phyloP scores from a whole-genome alignment of 1,140 invertebrate genomes.

The Mesaphorura yosii region DNA sequence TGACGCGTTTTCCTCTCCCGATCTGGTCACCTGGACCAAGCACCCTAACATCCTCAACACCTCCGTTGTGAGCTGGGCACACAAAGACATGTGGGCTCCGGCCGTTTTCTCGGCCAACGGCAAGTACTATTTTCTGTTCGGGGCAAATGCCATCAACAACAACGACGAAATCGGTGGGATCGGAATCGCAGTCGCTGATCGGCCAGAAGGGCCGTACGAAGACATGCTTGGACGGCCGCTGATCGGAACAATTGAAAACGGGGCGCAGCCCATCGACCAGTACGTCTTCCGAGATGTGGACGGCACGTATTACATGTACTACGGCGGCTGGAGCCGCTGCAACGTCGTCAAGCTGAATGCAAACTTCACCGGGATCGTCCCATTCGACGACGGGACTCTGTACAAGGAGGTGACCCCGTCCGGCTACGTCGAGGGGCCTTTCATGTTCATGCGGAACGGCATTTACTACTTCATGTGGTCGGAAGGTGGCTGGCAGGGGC shows the following conservation, averaged over 20 bases:
- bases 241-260: slow-evolving; percentile 7
- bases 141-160: slow-evolving; percentile 6
- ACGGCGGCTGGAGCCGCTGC: slow-evolving; percentile 11
- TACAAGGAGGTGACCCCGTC: slow-evolving; percentile 20
- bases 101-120: slow-evolving; percentile 1
- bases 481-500: slow-evolving; percentile 17
- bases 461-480: slow-evolving; percentile 25
- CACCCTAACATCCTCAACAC: slow-evolving; percentile 4
- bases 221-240: slow-evolving; percentile 11
- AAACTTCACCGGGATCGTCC: slow-evolving; percentile 2
- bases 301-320: slow-evolving; percentile 14
- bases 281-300: slow-evolving; percentile 11
- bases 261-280: slow-evolving; percentile 12
- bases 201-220: slow-evolving; percentile 10
- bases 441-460: slow-evolving; percentile 18
- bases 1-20: slow-evolving; percentile 9
- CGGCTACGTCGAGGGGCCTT: slow-evolving; percentile 15
- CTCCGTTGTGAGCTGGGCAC: slow-evolving; percentile 4
- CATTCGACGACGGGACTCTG: slow-evolving; percentile 14
- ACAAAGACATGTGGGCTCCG: slow-evolving; percentile 9
- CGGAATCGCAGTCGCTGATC: slow-evolving; percentile 11
- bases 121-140: slow-evolving; percentile 13
- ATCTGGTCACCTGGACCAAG: slow-evolving; percentile 10
- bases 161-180: slow-evolving; percentile 12
- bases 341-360: slow-evolving; percentile 7